Evolutionary conservation across 1,140 invertebrate species (phyloP), one percentile per base, ranked within the genome.

Genomic region (Diabrotica virgifera): DNA sequence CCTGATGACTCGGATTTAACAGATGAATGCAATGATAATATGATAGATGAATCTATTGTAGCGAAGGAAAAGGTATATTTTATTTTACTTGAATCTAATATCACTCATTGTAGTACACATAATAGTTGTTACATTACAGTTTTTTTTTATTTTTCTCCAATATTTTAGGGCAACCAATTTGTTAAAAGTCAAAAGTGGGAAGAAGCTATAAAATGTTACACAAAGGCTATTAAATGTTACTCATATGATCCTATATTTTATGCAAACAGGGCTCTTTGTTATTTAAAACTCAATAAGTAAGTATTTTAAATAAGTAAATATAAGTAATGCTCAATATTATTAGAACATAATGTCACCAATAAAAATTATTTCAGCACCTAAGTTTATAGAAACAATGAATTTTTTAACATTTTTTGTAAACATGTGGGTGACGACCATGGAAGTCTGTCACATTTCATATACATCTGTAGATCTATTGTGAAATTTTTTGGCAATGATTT

Each of bases 261-360:
- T 76, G 91, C 92, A 7, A 97, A 97, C 80, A 82, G 95, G 73
- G 94, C 92, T 7, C 83, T 96, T 64, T 95, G 94, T 69, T 87
- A 91, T 70, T 80, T 97, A 9, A 96, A 95, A 78, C 85, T 89
- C 71, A 85, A 93, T 68, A 87, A 90, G 92, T 96, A 84, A 80
- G 80, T 80, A 66, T 11, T 58, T 51, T 24, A 64, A 60, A 53
- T 53, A 52, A 62, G 2, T 46, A 46, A n/a, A n/a, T n/a, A n/a
- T n/a, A n/a, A n/a, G n/a, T 24, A 24, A 24, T 24, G 24, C 24
- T 24, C 24, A 24, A 24, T 24, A 24, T 24, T 24, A 4, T 2
- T 24, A 24, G n/a, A n/a, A n/a, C 24, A 24, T 24, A 24, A 24
- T 4, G 4, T 24, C 24, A 24, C 24, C 24, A 24, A 24, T 24